Evolutionary conservation across 2,113 vertebrate species (phyloP).

Genomic region (Colinus virginianus): DNA sequence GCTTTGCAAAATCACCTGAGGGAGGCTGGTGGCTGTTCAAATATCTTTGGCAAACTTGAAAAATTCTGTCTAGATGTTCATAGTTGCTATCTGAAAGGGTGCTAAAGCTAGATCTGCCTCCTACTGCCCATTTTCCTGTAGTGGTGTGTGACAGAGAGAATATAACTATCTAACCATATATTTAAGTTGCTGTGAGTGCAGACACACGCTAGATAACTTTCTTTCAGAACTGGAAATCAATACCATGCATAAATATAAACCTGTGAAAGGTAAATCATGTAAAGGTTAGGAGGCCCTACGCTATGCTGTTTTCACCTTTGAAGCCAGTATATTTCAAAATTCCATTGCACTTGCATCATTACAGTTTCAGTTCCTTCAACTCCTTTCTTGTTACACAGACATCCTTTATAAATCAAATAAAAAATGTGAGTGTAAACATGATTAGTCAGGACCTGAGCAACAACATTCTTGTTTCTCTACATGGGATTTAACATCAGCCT

Average conservation of each 20-base stretch:
- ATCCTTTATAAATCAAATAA: background rate
- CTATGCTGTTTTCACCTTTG: background rate
- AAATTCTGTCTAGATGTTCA: background rate
- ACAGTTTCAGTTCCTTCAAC: background rate
- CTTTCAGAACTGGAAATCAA: background rate
- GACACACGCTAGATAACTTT: background rate
- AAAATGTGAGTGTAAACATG: background rate
- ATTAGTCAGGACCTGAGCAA: background rate
- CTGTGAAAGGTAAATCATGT: background rate
- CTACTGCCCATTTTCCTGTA: background rate
- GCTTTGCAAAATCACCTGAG: background rate
- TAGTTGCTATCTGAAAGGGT: background rate
- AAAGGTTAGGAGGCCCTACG: background rate
- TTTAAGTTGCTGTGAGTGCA: background rate
- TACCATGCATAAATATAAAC: conserved; percentile 11
- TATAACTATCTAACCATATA: background rate
- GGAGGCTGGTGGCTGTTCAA: background rate
- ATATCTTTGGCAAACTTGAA: background rate
- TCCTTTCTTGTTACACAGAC: background rate
- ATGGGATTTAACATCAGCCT: background rate
- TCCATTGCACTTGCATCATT: background rate
- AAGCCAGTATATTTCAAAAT: background rate
- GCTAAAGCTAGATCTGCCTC: background rate
- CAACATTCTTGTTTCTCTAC: background rate
- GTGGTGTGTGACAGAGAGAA: background rate